phyloP scores from a whole-genome alignment of 2,797 vertebrate genomes.

The Semaprochilodus insignis region DNA sequence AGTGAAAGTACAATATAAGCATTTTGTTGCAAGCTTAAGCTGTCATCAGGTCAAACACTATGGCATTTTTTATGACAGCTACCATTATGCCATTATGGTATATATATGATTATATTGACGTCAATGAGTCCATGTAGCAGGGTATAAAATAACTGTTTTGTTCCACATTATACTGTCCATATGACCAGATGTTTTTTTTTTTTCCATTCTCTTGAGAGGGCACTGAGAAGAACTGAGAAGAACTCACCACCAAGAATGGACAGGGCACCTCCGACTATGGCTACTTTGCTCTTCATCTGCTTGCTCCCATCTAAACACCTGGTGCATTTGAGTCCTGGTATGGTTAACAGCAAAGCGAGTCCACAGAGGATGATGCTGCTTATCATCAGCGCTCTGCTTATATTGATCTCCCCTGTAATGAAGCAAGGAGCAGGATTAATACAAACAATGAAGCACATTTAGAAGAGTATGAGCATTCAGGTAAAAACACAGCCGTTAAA shows the following conservation, averaged over 20 bases:
- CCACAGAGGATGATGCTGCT: constrained; percentile 83
- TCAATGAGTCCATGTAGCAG: no score
- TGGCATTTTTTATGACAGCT: no score
- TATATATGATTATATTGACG: no score
- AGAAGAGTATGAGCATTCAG: background rate
- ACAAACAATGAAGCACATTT: background rate
- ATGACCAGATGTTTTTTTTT: no score
- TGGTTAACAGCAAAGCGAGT: constrained; percentile 78
- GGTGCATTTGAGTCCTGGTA: constrained; percentile 91
- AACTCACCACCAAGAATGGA: constrained; percentile 84
- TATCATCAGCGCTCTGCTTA: constrained; percentile 86
- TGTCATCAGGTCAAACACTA: no score
- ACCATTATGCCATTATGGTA: no score
- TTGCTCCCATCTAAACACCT: constrained; percentile 84
- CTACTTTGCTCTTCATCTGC: constrained; percentile 80
- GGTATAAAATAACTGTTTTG: background rate
- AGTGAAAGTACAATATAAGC: no score
- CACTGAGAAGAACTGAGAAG: no score
- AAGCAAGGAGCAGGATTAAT: constrained; percentile 4
- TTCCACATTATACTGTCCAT: background rate
- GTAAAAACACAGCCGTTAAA: background rate
- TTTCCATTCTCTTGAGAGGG: background rate
- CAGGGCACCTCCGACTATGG: constrained; percentile 82
- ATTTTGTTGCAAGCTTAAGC: no score
- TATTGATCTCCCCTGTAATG: constrained; percentile 81